Evolutionary conservation across 2,888 invertebrate genomes (phyloP).

Genomic region (Pachydiplax longipennis): DNA sequence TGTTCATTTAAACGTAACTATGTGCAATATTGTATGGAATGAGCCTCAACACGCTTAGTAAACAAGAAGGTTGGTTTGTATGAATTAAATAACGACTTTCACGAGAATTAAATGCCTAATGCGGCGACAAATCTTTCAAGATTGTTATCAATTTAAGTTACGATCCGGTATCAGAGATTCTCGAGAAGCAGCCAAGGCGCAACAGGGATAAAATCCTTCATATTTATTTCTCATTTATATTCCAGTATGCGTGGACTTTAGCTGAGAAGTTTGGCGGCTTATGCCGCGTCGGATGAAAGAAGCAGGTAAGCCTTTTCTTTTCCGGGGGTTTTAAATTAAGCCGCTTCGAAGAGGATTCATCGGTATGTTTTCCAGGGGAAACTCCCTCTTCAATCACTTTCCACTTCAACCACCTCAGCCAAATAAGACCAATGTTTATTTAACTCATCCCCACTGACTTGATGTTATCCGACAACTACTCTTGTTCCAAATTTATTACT

Average conservation of each 20-base stretch:
- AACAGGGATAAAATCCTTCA: background rate
- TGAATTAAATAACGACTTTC: too few species aligned
- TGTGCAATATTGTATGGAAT: too few species aligned
- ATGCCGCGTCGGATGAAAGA: background rate
- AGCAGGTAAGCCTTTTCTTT: background rate
- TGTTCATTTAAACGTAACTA: too few species aligned
- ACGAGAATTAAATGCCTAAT: too few species aligned
- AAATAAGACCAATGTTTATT: background rate
- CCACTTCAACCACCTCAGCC: too few species aligned
- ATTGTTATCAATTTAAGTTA: slow-evolving; percentile 1
- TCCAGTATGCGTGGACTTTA: slow-evolving; percentile 18
- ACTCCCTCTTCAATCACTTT: background rate
- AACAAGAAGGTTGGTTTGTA: too few species aligned
- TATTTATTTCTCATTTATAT: slow-evolving; percentile 7
- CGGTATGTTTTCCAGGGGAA: background rate
- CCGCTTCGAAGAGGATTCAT: background rate
- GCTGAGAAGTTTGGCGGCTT: background rate
- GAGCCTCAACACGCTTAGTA: too few species aligned
- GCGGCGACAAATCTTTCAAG: background rate
- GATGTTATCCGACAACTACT: too few species aligned
- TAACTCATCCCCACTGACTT: background rate
- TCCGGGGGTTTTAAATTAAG: slow-evolving; percentile 12
- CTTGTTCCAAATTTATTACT: too few species aligned
- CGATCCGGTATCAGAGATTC: background rate
- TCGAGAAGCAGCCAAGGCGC: background rate